Evolutionary conservation across 2,113 vertebrate species (phyloP).

Genomic region (Centropus unirufus): DNA sequence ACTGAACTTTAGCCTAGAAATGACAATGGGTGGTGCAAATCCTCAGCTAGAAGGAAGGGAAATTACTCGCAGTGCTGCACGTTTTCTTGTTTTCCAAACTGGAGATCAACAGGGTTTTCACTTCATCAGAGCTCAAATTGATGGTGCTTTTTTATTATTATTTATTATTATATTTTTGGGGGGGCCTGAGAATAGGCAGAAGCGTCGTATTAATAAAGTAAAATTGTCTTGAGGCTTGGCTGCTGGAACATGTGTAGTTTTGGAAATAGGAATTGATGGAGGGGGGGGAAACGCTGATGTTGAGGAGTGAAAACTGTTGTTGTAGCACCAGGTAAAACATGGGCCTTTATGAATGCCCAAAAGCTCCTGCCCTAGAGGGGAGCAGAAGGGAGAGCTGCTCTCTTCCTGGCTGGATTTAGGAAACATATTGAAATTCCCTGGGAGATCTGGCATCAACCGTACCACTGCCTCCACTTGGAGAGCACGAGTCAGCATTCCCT

Average conservation of each 20-base stretch:
- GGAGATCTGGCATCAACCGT: background rate
- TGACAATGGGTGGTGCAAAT: rapidly evolving
- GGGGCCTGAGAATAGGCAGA: background rate
- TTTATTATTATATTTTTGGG: no score
- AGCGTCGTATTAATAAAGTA: background rate
- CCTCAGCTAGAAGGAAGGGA: background rate
- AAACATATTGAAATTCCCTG: background rate
- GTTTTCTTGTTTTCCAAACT: background rate
- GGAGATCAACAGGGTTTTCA: background rate
- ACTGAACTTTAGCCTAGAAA: background rate
- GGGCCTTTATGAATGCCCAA: background rate
- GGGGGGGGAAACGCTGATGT: background rate
- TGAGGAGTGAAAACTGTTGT: background rate
- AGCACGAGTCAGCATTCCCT: background rate
- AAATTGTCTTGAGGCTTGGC: background rate
- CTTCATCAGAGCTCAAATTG: background rate
- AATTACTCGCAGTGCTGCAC: background rate
- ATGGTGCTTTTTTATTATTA: background rate
- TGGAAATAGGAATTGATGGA: background rate
- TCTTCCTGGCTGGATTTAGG: background rate
- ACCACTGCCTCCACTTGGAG: background rate
- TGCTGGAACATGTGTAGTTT: background rate
- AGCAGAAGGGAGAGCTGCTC: background rate
- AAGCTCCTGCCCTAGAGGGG: background rate
- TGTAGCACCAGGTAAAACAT: background rate